These are phyloP conservation scores for Scrobipalpa costella DNA, from an alignment of 2,888 invertebrate species.

Conservation along the genomic window DNA sequence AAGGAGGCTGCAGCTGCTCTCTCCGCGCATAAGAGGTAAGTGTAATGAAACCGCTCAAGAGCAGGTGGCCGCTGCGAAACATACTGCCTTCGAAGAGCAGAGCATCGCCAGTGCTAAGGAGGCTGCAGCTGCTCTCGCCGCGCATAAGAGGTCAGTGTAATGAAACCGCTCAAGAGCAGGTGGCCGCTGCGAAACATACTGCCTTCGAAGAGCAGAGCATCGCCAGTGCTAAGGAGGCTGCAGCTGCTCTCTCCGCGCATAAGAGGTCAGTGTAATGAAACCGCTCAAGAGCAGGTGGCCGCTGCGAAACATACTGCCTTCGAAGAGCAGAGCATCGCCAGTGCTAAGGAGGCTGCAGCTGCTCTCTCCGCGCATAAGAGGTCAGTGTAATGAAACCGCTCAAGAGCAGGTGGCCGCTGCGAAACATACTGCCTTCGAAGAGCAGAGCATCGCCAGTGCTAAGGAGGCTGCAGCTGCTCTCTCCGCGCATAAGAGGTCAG, in stretches of 20 bases:
- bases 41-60: conserved; percentile 81
- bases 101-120: conserved; percentile 86
- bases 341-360: conserved; percentile 87
- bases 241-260: conserved; percentile 83
- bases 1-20: conserved; percentile 86
- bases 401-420: conserved; percentile 88
- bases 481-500: conserved; percentile 79
- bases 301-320: conserved; percentile 87
- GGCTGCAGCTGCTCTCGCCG: conserved; percentile 83
- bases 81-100: conserved; percentile 86
- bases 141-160: conserved; percentile 73
- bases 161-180: conserved; percentile 86
- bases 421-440: conserved; percentile 86
- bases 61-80: conserved; percentile 87
- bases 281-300: conserved; percentile 87
- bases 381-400: conserved; percentile 79
- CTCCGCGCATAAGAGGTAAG: conserved; percentile 79
- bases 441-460: conserved; percentile 87
- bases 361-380: conserved; percentile 82
- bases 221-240: conserved; percentile 86
- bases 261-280: conserved; percentile 71
- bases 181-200: conserved; percentile 86
- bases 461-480: conserved; percentile 86
- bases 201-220: conserved; percentile 86
- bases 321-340: conserved; percentile 86